Base-by-base conservation (phyloP, 2,797 vertebrate genomes). In the Sebastes melanostomus region DNA sequence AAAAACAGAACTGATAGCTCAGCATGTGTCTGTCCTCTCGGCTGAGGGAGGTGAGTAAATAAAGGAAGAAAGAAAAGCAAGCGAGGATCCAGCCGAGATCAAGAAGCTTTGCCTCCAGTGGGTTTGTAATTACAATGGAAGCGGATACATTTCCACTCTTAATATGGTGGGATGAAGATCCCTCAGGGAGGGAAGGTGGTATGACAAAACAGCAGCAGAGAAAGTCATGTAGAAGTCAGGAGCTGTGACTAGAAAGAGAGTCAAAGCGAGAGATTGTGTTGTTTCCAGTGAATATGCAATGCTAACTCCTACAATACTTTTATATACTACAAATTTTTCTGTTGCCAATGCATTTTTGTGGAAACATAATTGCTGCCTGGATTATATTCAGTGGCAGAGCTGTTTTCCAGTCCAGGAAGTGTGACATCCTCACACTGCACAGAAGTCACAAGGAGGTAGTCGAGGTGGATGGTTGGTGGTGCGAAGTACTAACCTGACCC, bases 81-180 rank as follows among this genome's bases (percentile, higher is more conserved):
- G 85, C 73, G 52, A 81, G 86, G 84, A 92, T 90, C 93, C 93
- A 89, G 88, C 88, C 68, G 90, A 91, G 92, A 93, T 94, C 91
- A 94, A 93, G 91, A 91, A 89, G 89, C 87, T 92, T 90, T 58
- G 93, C 92, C 91, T 93, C 91, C 92, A 92, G 92, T 91, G 88
- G 76, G 80, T 90, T 92, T 91, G 90, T 94, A 94, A 94, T 95
- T 93, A 93, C 90, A 90, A 92, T 89, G 85, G 91, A 89, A 92
- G 91, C 89, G 66, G 89, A 95, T 94, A 91, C 86, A 87, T 94
- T 93, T 93, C 89, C 83, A 88, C 84, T 91, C 86, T 91, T 92
- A 94, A 94, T 93, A 94, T 91, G 86, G 82, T 71, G 78, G 82
- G 90, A 86, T 90, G 88, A 85, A 85, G 83, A 81, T 89, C 84